Conservation (phyloP, 2,888 invertebrate species). For the Beris chalybata region DNA sequence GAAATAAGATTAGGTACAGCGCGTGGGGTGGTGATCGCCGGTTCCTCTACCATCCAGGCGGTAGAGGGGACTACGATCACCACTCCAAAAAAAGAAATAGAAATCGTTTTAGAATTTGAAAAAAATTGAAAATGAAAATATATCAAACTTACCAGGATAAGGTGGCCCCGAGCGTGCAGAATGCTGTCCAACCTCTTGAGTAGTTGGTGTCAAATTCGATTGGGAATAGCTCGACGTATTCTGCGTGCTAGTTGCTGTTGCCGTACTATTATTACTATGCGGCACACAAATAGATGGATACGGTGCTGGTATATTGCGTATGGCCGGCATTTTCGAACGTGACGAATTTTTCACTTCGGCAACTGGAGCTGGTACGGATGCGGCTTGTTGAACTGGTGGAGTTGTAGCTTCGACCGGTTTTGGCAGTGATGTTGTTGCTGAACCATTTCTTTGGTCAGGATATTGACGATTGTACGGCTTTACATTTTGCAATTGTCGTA, state of each 20-base stretch:
- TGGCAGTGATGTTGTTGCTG: background rate
- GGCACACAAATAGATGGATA: slow-evolving; percentile 40
- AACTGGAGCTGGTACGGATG: no score
- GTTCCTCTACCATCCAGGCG: no score
- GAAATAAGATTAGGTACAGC: no score
- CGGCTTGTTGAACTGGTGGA: background rate
- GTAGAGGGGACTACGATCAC: no score
- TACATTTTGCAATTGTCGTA: slow-evolving; percentile 34
- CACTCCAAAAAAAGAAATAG: no score
- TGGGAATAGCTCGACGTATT: slow-evolving; percentile 11
- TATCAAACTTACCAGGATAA: background rate
- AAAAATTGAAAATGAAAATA: background rate
- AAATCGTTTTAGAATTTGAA: no score
- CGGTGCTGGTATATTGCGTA: slow-evolving; percentile 43
- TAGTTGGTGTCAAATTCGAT: slow-evolving; percentile 22
- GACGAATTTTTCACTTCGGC: slow-evolving; percentile 8
- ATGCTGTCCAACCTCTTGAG: slow-evolving; percentile 9
- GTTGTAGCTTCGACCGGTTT: slow-evolving; percentile 14
- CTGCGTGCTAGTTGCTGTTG: slow-evolving; percentile 5
- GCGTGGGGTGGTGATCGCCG: no score
- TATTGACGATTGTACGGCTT: slow-evolving; percentile 34
- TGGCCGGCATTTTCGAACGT: slow-evolving; percentile 38
- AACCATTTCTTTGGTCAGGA: slow-evolving; percentile 18
- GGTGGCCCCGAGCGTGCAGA: background rate
- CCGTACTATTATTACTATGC: slow-evolving; percentile 9